Percentiles rank a stretch among this genome's conserved stretches.
Evolutionary conservation across 2,113 vertebrate genomes (phyloP).

Genomic region (Atlantisia rogersi): DNA sequence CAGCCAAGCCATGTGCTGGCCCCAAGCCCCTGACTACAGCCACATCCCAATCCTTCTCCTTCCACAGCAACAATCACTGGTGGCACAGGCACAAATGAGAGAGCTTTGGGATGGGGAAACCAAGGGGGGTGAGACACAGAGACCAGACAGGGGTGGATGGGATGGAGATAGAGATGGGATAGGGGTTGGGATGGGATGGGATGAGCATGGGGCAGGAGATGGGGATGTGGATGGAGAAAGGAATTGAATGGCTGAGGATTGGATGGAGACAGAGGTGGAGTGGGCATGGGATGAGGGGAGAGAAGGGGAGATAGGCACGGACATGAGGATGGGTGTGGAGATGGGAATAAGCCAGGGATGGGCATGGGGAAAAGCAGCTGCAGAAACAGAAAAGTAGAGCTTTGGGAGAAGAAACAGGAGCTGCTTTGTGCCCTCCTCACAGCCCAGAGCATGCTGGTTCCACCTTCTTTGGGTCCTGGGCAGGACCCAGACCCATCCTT

Average conservation of each 20-base stretch:
- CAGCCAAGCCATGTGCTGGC: accelerated
- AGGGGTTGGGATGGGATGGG: not conserved
- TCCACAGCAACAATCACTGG: too few relatives aligned
- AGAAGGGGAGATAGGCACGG: not conserved
- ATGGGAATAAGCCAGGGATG: not conserved
- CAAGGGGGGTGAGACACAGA: not conserved
- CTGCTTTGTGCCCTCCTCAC: not conserved
- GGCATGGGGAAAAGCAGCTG: not conserved
- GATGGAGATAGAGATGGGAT: not conserved
- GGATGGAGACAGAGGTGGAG: not conserved
- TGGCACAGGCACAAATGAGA: not conserved
- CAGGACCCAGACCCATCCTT: not conserved
- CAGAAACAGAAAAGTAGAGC: not conserved
- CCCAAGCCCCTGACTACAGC: accelerated
- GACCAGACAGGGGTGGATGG: not conserved
- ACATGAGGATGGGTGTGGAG: not conserved
- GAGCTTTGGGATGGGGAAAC: not conserved
- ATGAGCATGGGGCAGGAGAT: not conserved
- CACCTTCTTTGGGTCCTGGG: too few relatives aligned
- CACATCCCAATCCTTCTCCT: accelerated
- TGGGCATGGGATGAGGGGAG: not conserved
- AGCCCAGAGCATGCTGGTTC: not conserved
- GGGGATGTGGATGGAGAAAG: too few relatives aligned
- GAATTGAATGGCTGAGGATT: not conserved
- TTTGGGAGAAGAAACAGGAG: not conserved